Percentiles rank a stretch among this genome's conserved stretches.
phyloP scores from a whole-genome alignment of 2,888 invertebrate species.

The Creontiades dilutus region DNA sequence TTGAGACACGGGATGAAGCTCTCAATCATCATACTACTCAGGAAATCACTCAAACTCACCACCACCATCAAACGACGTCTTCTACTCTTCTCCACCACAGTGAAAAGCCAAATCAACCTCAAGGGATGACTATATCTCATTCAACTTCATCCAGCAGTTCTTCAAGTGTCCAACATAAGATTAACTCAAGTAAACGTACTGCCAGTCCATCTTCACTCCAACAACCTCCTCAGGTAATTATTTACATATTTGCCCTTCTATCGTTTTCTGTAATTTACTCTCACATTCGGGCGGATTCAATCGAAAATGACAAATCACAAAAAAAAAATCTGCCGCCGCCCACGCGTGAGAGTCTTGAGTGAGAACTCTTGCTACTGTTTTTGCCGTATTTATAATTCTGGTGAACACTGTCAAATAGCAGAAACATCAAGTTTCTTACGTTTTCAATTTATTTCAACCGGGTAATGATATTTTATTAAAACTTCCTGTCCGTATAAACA shows the following conservation, averaged over 20 bases:
- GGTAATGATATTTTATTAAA: too few relatives aligned
- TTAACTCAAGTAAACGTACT: constrained; percentile 79
- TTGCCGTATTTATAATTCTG: too few relatives aligned
- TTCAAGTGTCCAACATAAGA: constrained; percentile 83
- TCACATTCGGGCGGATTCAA: too few relatives aligned
- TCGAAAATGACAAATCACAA: too few relatives aligned
- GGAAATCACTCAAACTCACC: constrained; percentile 84
- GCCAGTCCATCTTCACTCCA: constrained; percentile 75
- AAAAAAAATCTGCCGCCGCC: too few relatives aligned
- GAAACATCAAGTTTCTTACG: too few relatives aligned
- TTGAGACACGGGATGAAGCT: constrained; percentile 78
- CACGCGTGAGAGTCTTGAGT: too few relatives aligned
- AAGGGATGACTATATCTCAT: constrained; percentile 84
- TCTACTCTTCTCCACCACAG: constrained; percentile 82
- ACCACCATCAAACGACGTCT: constrained; percentile 84
- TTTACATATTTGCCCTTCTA: neutral
- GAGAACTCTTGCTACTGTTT: too few relatives aligned
- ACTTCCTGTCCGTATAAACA: too few relatives aligned
- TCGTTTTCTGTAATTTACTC: too few relatives aligned
- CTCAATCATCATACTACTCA: constrained; percentile 83
- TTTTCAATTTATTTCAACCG: too few relatives aligned
- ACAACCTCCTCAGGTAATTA: constrained; percentile 73
- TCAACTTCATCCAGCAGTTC: constrained; percentile 85
- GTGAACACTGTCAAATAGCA: too few relatives aligned
- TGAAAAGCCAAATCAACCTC: constrained; percentile 75